Evolutionary conservation across 2,888 invertebrate species (phyloP), one percentile per base, ranked within the genome.

Genomic region (Neoascia interrupta): DNA sequence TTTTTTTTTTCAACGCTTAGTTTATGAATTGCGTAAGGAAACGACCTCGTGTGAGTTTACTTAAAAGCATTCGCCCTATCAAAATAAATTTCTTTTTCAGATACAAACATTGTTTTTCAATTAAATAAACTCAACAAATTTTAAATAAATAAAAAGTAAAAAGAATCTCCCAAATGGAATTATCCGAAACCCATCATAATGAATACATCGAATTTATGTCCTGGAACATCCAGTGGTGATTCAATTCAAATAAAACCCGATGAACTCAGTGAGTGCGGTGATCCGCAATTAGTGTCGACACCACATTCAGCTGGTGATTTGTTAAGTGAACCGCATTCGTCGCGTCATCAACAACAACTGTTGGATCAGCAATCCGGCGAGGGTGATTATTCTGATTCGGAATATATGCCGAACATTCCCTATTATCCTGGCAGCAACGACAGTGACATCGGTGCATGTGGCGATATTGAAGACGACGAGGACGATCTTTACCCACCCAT

Each of bases 121-220:
- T 1, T 11, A 19, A 36, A 15, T 2, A 37, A 15, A 58, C 13
- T 15, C 1, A 39, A 31, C 6, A 23, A 45, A 34, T 6, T 1
- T 5, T 13, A 19, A 11, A 36, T 10, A 54, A 16, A 36, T 3
- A 68, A 39, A 54, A 26, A 54, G 3, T 18, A 36, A 34, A 60
- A 60, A 58, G 18, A 26, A 28, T 66, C 15, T 72, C 60, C 64
- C n/a, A n/a, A 79, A 79, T 79, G 79, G 79, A 79, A 73, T 56
- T 79, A 49, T 37, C 23, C 28, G 26, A 68, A 53, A 56, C 19
- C 26, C 23, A 56, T 37, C 54, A 79, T 56, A 61, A 79, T 79
- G 79, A 79, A 61, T 79, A 68, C 73, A 73, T 49, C 79, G 79
- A 73, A 49, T 73, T 66, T 79, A 16, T 60, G 58, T 41, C 60